Evolutionary conservation across 2,113 vertebrate species (phyloP), one percentile per base, ranked within the genome.

Genomic region (Pteruthius melanotis): DNA sequence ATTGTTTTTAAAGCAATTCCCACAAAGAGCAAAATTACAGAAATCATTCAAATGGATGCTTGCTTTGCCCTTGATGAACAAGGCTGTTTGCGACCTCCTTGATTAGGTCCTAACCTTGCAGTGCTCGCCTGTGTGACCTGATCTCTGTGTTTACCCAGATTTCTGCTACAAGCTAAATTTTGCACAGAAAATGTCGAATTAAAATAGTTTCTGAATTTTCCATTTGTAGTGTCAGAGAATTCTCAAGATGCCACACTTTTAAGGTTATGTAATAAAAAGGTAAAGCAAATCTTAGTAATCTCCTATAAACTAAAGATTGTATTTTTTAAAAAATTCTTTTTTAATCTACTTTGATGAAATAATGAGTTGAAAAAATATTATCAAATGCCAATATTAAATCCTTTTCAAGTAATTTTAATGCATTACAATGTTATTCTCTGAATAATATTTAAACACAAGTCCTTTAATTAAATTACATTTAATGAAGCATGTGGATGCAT

Each of bases 21-120:
- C 5, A 4, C 3, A 9, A 2, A 3, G 13, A 49, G 5, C 5
- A 37, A 30, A 37, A 39, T 35, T 24, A 57, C 12, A 31, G 44
- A 80, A 45, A 23, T 28, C 2, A 13, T 42, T 47, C 31, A 54
- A 70, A 59, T 14, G 10, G 10, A 33, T 1, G 3, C 11, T 45
- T 83, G 11, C 23, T 44, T 74, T 77, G 16, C 23, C 27, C 7
- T 8, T 49, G 40, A 31, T 49, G 11, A 83, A 31, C 8, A 56
- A 33, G 27, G 2, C 16, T 56, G 8, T 11, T 24, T n/a, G 7
- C 0, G 1, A 45, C 3, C 11, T 72, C 33, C 37, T 68, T 37
- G 8, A 45, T 87, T 50, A 65, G 15, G 9, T 79, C 16, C 40
- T 72, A 40, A 59, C 7, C 11, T 26, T 45, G 18, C 26, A 57